These are phyloP conservation scores for Drosophila trapezifrons DNA, from an alignment of 1,140 invertebrate genomes.

Conservation along the genomic window DNA sequence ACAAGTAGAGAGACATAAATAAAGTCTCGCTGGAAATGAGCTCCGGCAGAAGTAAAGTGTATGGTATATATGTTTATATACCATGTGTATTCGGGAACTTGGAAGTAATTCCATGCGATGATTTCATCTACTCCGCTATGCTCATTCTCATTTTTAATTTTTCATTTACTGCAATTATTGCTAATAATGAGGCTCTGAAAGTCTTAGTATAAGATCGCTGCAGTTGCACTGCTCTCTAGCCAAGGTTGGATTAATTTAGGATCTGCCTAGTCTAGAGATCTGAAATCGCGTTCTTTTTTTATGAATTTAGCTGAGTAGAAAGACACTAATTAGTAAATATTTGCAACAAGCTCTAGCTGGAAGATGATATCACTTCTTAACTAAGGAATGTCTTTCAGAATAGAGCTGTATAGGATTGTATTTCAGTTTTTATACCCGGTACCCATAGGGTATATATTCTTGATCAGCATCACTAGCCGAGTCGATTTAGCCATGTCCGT, in stretches of 20 bases:
- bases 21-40: constrained; percentile 69
- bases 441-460: too few relatives aligned
- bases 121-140: constrained; percentile 73
- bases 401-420: neutral
- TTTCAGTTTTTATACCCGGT: too few relatives aligned
- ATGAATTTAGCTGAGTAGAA: constrained; percentile 46
- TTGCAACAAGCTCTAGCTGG: constrained; percentile 28
- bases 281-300: constrained; percentile 22
- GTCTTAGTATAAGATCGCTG: constrained; percentile 11
- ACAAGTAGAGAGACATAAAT: constrained; percentile 62
- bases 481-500: too few relatives aligned
- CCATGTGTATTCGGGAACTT: constrained; percentile 57
- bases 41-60: constrained; percentile 51
- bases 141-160: constrained; percentile 20
- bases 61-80: constrained; percentile 40
- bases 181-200: constrained; percentile 24
- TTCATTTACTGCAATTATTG: constrained; percentile 39
- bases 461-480: too few relatives aligned
- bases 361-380: constrained; percentile 67
- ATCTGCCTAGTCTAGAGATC: constrained; percentile 16
- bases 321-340: constrained; percentile 72
- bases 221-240: constrained; percentile 15
- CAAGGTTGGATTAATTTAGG: constrained; percentile 74
- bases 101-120: constrained; percentile 76
- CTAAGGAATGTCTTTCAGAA: constrained; percentile 2